phyloP scores from a whole-genome alignment of 2,797 vertebrate genomes.

The Schizopygopsis pylzovi region DNA sequence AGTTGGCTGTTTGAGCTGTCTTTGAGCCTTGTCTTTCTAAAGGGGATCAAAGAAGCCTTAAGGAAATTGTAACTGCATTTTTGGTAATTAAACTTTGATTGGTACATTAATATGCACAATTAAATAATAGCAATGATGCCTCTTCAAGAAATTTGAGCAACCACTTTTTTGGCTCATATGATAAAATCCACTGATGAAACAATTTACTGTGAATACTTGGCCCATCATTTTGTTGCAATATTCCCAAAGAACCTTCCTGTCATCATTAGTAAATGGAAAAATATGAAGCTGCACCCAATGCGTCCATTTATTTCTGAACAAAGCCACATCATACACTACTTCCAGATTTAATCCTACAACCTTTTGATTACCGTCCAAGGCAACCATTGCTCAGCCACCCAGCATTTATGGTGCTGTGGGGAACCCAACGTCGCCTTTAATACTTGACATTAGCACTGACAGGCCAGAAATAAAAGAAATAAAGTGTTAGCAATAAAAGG shows the following conservation, averaged over 20 bases:
- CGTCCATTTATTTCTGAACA: neutral
- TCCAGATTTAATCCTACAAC: conserved; percentile 1
- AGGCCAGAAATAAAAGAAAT: conserved; percentile 10
- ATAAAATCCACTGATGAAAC: conserved; percentile 1
- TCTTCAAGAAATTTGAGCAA: neutral
- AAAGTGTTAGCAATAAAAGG: conserved; percentile 3
- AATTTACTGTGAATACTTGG: neutral
- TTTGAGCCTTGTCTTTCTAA: neutral
- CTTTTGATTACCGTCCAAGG: neutral
- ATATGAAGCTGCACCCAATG: neutral
- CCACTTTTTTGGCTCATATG: neutral
- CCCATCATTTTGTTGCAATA: neutral
- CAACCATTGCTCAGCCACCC: neutral
- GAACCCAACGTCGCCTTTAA: neutral
- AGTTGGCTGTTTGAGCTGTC: neutral
- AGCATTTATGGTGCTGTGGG: neutral
- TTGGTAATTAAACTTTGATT: neutral
- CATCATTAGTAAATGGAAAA: neutral
- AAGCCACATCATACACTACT: neutral
- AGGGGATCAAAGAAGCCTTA: neutral
- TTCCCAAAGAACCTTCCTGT: neutral
- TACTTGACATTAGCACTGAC: conserved; percentile 1
- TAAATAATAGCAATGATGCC: neutral
- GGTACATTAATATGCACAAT: neutral
- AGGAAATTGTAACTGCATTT: neutral